Base-by-base conservation (phyloP, 2,113 vertebrate species). In the Sterrhoptilus dennistouni region DNA sequence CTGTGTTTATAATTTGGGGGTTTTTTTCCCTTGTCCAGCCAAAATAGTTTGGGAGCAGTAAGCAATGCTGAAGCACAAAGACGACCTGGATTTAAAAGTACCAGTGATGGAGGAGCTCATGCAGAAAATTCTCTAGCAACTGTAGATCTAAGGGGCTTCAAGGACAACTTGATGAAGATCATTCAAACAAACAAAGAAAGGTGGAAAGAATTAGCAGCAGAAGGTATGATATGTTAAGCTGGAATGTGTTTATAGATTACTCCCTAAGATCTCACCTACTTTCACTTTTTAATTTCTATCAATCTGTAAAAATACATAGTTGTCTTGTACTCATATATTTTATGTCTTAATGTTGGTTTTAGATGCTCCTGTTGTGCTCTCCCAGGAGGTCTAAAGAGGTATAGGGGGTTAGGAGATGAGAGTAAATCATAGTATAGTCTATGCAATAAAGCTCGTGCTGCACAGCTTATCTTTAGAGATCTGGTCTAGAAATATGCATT, bases 181-280 rank as follows among this genome's bases (percentile, higher is more conserved):
- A 99, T 99, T 84, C 96, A 98, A 96, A 97, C 98, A 96, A 99
- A 99, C 98, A 99, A 99, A 95, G 99, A 99, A 88, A 97, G 98
- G 85, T 99, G 99, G 99, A 99, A 99, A 95, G 99, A 99, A 96
- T 95, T 99, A 87, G 99, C 99, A 72, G 97, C 98, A 59, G 98
- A 99, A 96, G 99, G 99, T 99, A 98, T 50, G 96, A 60, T 60
- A 60, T 33, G 9, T 16, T 63, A 70, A 78, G 24, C 10, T 80
- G 44, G 49, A 93, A 76, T 65, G 5, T 66, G 74, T 89, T 88
- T 53, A 35, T 20, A 74, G 35, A 12, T 77, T 90, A 22, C 11
- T 85, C 14, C 31, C 12, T 38, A 61, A 65, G 28, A 49, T 57
- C 28, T 87, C 36, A 19, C 11, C 36, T 33, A 23, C 38, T 38